These are phyloP conservation scores for Tetranychus piercei DNA, from an alignment of 2,888 invertebrate genomes.

Conservation along the genomic window DNA sequence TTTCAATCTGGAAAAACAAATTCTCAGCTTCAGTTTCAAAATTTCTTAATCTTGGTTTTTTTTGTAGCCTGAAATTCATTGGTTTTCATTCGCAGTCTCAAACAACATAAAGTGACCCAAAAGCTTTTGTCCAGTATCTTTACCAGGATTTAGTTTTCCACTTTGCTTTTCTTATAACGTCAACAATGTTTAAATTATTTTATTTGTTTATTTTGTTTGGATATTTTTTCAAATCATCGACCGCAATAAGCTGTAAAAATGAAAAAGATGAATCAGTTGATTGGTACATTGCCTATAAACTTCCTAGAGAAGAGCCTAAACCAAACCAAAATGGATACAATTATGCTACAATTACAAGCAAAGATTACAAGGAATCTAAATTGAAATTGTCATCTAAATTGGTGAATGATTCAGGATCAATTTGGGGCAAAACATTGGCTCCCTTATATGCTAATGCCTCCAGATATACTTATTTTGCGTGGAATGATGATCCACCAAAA, in stretches of 20 bases:
- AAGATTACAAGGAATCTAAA: not conserved
- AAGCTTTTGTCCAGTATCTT: too few species aligned
- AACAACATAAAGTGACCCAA: too few species aligned
- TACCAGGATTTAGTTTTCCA: too few species aligned
- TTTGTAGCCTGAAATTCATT: too few species aligned
- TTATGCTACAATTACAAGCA: conserved; percentile 44
- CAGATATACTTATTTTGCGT: conserved; percentile 42
- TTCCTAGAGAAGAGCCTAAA: conserved; percentile 21
- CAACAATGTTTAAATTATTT: too few species aligned
- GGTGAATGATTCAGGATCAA: conserved; percentile 14
- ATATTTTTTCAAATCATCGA: too few species aligned
- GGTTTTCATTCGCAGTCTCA: too few species aligned
- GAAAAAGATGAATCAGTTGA: conserved; percentile 48
- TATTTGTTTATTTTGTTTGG: too few species aligned
- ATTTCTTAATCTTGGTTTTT: too few species aligned
- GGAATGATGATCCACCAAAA: conserved; percentile 66
- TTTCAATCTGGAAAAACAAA: too few species aligned
- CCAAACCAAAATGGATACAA: conserved; percentile 42
- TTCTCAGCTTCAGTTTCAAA: too few species aligned
- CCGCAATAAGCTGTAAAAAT: conserved; percentile 36
- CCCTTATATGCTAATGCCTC: conserved; percentile 15
- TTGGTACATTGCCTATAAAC: conserved; percentile 39
- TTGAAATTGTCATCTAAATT: conserved; percentile 15
- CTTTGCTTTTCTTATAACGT: too few species aligned
- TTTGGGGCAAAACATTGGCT: conserved; percentile 17